phyloP scores from a whole-genome alignment of 2,113 vertebrate genomes.

The Caranx ignobilis region DNA sequence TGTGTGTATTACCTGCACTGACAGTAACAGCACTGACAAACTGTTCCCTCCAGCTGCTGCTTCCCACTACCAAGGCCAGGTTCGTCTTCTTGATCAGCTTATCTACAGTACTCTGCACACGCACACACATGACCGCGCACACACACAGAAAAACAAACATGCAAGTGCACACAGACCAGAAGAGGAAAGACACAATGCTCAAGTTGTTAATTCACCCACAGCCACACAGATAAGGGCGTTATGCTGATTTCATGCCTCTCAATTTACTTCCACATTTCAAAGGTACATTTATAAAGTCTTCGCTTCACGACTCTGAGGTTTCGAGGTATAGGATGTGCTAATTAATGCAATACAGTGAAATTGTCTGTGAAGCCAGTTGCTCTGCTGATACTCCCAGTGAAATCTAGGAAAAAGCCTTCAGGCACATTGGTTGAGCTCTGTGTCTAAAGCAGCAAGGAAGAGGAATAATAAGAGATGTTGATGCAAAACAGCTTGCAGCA shows the following conservation, averaged over 20 bases:
- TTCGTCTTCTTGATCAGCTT: conserved; percentile 91
- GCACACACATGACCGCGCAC: conserved; percentile 28
- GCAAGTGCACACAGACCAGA: conserved; percentile 45
- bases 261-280: conserved; percentile 4
- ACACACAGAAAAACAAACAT: conserved; percentile 23
- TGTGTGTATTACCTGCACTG: conserved; percentile 83
- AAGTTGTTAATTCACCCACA: conserved; percentile 43
- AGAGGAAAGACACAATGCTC: conserved; percentile 56
- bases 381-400: neutral
- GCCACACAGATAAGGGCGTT: conserved; percentile 32
- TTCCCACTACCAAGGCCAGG: conserved; percentile 88
- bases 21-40: conserved; percentile 89
- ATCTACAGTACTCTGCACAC: conserved; percentile 86
- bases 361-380: neutral
- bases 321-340: neutral
- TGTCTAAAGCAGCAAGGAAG: conserved; percentile 30
- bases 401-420: conserved; percentile 32
- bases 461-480: conserved; percentile 36
- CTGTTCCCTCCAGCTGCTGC: conserved; percentile 90
- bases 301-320: neutral
- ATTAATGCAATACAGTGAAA: conserved; percentile 35
- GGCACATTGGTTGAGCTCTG: conserved; percentile 4
- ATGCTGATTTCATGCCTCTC: conserved; percentile 33
- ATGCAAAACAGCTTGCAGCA: conserved; percentile 40
- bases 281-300: neutral